Conservation (phyloP, 2,888 invertebrate genomes). For the Seladonia tumulorum region DNA sequence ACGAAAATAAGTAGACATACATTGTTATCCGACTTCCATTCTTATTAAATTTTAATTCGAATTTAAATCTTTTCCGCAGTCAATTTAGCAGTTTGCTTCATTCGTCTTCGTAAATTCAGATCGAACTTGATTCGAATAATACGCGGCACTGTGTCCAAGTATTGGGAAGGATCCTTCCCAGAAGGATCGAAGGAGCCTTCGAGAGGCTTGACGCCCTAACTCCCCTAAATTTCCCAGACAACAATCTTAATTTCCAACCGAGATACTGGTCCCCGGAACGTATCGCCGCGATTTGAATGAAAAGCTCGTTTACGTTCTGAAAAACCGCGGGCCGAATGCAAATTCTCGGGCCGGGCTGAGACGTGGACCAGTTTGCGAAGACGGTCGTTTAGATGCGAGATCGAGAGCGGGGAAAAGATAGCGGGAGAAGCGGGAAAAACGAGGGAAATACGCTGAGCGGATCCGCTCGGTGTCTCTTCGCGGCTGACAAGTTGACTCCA, state of each 20-base stretch:
- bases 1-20: neutral
- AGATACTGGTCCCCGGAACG: neutral
- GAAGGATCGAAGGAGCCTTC: neutral
- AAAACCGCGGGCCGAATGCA: neutral
- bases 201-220: neutral
- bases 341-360: no score
- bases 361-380: neutral
- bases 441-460: neutral
- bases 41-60: no score
- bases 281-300: conserved; percentile 11
- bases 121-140: neutral
- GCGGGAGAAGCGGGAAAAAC: neutral
- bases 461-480: neutral
- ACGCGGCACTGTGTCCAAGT: neutral
- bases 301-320: conserved; percentile 22
- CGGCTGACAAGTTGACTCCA: neutral
- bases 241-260: conserved; percentile 7
- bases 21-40: no score
- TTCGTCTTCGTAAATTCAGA: neutral
- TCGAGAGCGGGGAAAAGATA: neutral
- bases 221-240: neutral
- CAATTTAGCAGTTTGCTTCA: neutral
- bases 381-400: conserved; percentile 1
- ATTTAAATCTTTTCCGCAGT: no score
- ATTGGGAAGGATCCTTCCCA: neutral